Conservation (phyloP, 1,140 invertebrate species). For the Sinella curviseta region DNA sequence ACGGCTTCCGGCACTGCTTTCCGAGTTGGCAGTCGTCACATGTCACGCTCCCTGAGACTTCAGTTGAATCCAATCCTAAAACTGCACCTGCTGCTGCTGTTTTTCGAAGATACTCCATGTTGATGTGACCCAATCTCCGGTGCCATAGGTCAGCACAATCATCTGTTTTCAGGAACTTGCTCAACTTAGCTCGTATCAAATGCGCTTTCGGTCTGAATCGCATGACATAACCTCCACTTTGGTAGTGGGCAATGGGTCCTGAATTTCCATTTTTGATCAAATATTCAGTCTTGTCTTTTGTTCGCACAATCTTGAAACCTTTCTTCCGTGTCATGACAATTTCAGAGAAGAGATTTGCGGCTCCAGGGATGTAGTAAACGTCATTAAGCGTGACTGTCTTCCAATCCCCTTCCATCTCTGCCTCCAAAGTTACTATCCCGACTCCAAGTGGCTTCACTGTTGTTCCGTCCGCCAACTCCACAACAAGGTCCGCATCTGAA, state of each 20-base stretch:
- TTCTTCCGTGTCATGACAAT: slow-evolving; percentile 13
- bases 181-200: not conserved
- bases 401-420: slow-evolving; percentile 28
- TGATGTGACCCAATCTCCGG: slow-evolving; percentile 31
- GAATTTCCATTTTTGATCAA: not conserved
- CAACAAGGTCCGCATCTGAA: not conserved
- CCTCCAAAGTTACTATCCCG: slow-evolving; percentile 28
- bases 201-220: not conserved
- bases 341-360: slow-evolving; percentile 32
- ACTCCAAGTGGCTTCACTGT: not conserved
- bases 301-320: slow-evolving; percentile 29
- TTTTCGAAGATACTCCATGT: slow-evolving; percentile 28
- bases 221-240: not conserved
- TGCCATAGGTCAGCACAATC: slow-evolving; percentile 23
- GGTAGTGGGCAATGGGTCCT: not conserved
- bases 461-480: slow-evolving; percentile 27
- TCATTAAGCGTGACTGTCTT: not conserved
- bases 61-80: not conserved
- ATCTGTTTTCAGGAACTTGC: not conserved
- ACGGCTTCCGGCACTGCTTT: slow-evolving; percentile 16
- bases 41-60: not conserved
- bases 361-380: slow-evolving; percentile 35
- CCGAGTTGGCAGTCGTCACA: slow-evolving; percentile 28
- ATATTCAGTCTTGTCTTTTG: not conserved
- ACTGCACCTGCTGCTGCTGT: slow-evolving; percentile 30